Evolutionary conservation across 1,140 invertebrate genomes (phyloP).

Genomic region (Drosophila cardini): DNA sequence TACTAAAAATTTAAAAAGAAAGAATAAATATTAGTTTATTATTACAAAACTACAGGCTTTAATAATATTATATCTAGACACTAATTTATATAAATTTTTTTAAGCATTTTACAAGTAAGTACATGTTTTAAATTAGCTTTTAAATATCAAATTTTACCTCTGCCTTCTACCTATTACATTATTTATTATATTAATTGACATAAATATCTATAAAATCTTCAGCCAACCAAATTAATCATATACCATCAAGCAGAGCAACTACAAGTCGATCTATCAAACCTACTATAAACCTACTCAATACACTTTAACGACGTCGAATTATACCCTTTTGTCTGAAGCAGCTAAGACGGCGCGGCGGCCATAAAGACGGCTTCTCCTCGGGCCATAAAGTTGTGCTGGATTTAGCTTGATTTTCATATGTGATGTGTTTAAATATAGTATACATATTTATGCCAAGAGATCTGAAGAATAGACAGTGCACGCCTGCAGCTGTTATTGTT

Average conservation of each 20-base stretch:
- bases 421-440: conserved; percentile 30
- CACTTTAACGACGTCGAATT: conserved; percentile 42
- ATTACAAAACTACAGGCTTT: too few species aligned
- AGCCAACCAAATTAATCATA: too few species aligned
- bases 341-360: conserved; percentile 17
- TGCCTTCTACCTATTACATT: too few species aligned
- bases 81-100: too few species aligned
- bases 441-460: conserved; percentile 16
- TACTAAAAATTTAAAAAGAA: too few species aligned
- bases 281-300: background rate
- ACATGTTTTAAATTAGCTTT: too few species aligned
- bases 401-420: conserved; percentile 50
- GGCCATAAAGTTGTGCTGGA: conserved; percentile 42
- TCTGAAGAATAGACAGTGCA: background rate
- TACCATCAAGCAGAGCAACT: background rate
- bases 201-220: too few species aligned
- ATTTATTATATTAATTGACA: too few species aligned
- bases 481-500: conserved; percentile 20
- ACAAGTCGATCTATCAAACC: background rate
- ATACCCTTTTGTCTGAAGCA: conserved; percentile 38
- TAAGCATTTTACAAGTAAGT: too few species aligned
- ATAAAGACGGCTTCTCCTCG: conserved; percentile 36
- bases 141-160: too few species aligned
- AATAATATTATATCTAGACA: too few species aligned
- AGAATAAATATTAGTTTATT: too few species aligned